These are phyloP conservation scores for Doryteuthis pealeii DNA, from an alignment of 1,140 invertebrate genomes.

Conservation along the genomic window DNA sequence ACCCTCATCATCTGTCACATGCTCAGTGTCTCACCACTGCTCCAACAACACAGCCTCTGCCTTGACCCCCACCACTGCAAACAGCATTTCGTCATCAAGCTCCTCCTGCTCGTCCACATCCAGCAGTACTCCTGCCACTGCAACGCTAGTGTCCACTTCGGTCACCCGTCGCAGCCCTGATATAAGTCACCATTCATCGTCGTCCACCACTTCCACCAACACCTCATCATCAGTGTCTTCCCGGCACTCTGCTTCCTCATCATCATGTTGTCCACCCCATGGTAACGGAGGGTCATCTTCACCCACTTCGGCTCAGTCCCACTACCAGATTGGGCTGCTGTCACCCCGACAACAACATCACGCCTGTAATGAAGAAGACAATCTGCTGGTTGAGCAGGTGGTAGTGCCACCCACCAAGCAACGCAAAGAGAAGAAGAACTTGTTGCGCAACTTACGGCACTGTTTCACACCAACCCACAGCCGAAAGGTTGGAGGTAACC, in stretches of 20 bases:
- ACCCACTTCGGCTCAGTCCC: background rate
- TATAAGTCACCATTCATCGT: background rate
- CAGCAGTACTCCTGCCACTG: background rate
- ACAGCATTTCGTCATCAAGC: background rate
- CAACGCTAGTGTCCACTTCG: background rate
- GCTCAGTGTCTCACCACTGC: too few relatives aligned
- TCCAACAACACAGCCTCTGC: background rate
- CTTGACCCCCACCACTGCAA: background rate
- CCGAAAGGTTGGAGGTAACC: conserved; percentile 35
- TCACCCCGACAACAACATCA: conserved; percentile 17
- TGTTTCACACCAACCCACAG: conserved; percentile 44
- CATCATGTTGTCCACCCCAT: background rate
- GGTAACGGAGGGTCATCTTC: background rate
- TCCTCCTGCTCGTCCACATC: background rate
- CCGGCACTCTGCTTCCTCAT: background rate
- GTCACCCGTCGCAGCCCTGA: background rate
- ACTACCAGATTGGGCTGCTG: conserved; percentile 15
- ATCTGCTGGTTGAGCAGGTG: background rate
- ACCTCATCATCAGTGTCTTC: background rate
- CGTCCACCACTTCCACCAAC: background rate
- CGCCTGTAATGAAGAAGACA: conserved; percentile 34
- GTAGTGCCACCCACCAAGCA: background rate
- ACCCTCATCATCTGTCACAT: background rate
- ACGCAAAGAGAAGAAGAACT: conserved; percentile 39
- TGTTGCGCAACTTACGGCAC: conserved; percentile 43